Base-by-base conservation (phyloP, 1,140 invertebrate species). In the Zaprionus africanus region DNA sequence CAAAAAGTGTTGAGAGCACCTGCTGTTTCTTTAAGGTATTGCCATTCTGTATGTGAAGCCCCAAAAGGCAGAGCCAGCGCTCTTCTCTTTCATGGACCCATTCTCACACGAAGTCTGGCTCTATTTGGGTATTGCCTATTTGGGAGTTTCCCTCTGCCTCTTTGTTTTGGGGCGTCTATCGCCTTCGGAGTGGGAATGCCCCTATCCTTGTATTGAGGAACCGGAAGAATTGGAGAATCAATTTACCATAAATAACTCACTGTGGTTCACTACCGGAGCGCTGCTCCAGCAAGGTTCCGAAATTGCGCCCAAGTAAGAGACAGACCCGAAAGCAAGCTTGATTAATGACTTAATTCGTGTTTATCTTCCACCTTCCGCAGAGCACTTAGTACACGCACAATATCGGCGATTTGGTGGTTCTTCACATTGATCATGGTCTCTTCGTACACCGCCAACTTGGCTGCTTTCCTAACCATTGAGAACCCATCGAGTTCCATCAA, bases 381-480 rank as follows among this genome's bases (percentile, higher is more conserved):
- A 78, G 96, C 96, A 17, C 94, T 96, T 76, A 96, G 96, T 2
- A 97, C 96, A 0, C 94, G 97, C 26, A 95, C 97, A 66, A 94
- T 97, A 62, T 96, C 96, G 0, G 95, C 95, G 13, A 96, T 96
- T 56, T 99, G 98, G 98, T 99, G 97, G 97, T 97, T 99, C 87
- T 99, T 99, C 91, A 98, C 97, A 2, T 94, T 99, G 12, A 99
- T 99, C 65, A 98, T 99, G 93, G 98, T 98, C 7, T 98, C 97
- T 17, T 98, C 97, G 1, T 99, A 99, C 92, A 99, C 98, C 0
- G 98, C 98, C 15, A 99, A 99, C 94, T 94, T 99, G 69, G 98
- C 99, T 64, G 98, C 98, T 60, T 99, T 99, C 93, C 93, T 99
- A 4, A 99, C 98, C 3, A 96, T 98, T 13, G 97, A 98, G 93